Base-by-base conservation (phyloP, 2,888 invertebrate species). In the Lumbricus terrestris region DNA sequence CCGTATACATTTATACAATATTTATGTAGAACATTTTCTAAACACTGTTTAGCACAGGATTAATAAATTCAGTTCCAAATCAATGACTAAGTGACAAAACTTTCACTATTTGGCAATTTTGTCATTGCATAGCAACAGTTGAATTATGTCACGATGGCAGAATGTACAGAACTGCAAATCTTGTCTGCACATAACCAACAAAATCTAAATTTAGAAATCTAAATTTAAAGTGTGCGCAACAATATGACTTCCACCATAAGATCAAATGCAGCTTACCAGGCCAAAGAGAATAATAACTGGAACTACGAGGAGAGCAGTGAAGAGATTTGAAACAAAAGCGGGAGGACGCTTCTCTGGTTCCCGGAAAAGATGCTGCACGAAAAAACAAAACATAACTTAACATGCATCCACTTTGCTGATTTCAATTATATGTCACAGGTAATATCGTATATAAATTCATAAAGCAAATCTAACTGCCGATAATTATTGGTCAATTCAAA, bases 281-380 rank as follows among this genome's bases (percentile, higher is more conserved):
- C 96, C 95, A 90, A 99, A 95, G 91, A 99, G 96, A 38, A 95
- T 91, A 92, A 98, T 94, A 90, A 98, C 95, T 92, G 99, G 96
- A 42, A 98, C 98, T 54, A 97, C 96, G 16, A 97, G 96, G 20
- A 98, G 96, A 54, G 96, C 96, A 90, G 98, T 98, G 96, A 99
- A 99, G 91, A 98, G 96, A 95, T 98, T 97, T 0, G 99, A 98
- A 90, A 99, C 97, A 88, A 97, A 94, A 82, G 97, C 97, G 69
- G 98, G 96, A 90, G 99, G 99, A 88, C 98, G 96, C 93, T 97
- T 97, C 95, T 99, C 99, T 0, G 99, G 97, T 94, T 96, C 96
- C 88, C 98, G 97, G 96, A 99, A 99, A 95, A 96, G 95, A 96
- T 99, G 99, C 94, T 95, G 93, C n/a, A 93, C 92, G n/a, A n/a